Evolutionary conservation across 1,140 invertebrate species (phyloP).

Genomic region (Drosophila rhopaloa): DNA sequence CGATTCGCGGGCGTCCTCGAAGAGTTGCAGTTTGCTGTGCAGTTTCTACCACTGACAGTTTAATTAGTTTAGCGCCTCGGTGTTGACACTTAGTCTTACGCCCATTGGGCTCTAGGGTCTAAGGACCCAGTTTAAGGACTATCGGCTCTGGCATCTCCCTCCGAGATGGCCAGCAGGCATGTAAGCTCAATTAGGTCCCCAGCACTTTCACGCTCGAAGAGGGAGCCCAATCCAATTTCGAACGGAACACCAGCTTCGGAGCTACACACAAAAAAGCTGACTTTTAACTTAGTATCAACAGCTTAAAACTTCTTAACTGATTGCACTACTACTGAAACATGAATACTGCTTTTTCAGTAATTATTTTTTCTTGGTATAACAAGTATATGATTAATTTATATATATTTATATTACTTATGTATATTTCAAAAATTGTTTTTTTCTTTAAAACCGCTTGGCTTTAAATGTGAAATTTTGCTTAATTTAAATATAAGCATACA

Average conservation of each 20-base stretch:
- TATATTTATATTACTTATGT: no score
- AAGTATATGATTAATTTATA: no score
- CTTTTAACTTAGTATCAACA: background rate
- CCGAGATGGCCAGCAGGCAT: constrained; percentile 40
- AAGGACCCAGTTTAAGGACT: constrained; percentile 16
- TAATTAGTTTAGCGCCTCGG: constrained; percentile 35
- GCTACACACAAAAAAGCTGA: constrained; percentile 19
- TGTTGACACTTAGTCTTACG: constrained; percentile 41
- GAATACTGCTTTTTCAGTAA: background rate
- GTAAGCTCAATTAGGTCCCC: constrained; percentile 73
- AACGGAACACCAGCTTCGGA: constrained; percentile 21
- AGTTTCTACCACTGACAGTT: constrained; percentile 23
- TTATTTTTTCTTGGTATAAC: background rate
- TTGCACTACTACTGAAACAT: background rate
- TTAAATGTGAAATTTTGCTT: no score
- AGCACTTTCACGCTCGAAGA: constrained; percentile 62
- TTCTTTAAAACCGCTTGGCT: no score
- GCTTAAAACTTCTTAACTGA: constrained; percentile 6
- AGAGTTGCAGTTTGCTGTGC: constrained; percentile 28
- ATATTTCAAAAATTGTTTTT: no score
- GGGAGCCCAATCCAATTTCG: constrained; percentile 21
- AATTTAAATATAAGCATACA: no score
- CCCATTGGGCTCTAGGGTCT: constrained; percentile 33
- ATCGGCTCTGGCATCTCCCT: constrained; percentile 18
- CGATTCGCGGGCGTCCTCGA: background rate